Conservation (phyloP, 2,888 invertebrate genomes). For the Brenthis ino region DNA sequence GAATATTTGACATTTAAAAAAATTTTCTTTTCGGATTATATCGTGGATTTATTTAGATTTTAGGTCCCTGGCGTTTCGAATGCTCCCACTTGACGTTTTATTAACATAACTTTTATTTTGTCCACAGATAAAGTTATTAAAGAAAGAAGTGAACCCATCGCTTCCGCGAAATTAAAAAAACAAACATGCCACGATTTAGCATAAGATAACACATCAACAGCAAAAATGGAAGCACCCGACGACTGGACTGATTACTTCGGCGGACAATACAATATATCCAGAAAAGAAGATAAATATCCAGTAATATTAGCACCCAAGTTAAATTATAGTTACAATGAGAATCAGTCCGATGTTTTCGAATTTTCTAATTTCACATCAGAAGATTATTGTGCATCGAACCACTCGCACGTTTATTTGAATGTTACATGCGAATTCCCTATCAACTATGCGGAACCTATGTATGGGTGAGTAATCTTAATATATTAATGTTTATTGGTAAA, state of each 20-base stretch:
- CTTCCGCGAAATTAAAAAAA: slow-evolving; percentile 35
- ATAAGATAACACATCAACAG: slow-evolving; percentile 49
- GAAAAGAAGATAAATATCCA: slow-evolving; percentile 33
- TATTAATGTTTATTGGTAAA: background rate
- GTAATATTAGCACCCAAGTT: slow-evolving; percentile 28
- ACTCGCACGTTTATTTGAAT: slow-evolving; percentile 80
- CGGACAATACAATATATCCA: slow-evolving; percentile 46
- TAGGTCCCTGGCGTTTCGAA: too few species aligned
- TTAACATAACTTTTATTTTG: slow-evolving; percentile 41
- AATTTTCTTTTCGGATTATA: too few species aligned
- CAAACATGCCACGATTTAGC: slow-evolving; percentile 49
- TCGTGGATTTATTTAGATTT: too few species aligned
- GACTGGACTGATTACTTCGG: slow-evolving; percentile 64
- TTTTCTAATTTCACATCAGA: slow-evolving; percentile 67
- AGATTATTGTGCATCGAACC: slow-evolving; percentile 70
- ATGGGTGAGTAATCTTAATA: slow-evolving; percentile 67
- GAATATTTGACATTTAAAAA: too few species aligned
- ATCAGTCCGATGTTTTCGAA: slow-evolving; percentile 50
- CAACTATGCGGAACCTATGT: slow-evolving; percentile 84
- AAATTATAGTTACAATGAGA: slow-evolving; percentile 59
- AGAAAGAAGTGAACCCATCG: slow-evolving; percentile 40
- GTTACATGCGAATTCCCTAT: slow-evolving; percentile 86
- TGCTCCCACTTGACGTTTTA: too few species aligned
- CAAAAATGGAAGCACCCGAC: slow-evolving; percentile 61
- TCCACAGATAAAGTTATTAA: slow-evolving; percentile 46